Percentiles rank a stretch among this genome's conserved stretches.
Evolutionary conservation across 2,113 vertebrate species (phyloP).

Genomic region (Calyptomena viridis): DNA sequence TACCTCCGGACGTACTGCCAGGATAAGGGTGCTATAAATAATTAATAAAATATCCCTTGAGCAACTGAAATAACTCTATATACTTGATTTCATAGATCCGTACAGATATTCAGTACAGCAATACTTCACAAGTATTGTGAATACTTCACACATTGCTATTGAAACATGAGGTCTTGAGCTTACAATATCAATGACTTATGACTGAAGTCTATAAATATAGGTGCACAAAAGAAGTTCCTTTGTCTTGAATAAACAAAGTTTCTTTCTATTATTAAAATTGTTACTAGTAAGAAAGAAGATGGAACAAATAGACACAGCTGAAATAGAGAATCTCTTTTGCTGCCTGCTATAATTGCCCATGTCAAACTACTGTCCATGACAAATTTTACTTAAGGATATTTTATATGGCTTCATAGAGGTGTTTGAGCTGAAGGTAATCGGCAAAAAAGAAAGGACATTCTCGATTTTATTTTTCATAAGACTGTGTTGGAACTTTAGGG

Average conservation of each 20-base stretch:
- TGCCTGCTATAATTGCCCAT: not conserved
- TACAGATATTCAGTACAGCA: too few species aligned
- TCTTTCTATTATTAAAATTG: not conserved
- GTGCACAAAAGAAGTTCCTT: not conserved
- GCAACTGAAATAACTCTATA: not conserved
- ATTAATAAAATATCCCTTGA: not conserved
- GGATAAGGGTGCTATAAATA: not conserved
- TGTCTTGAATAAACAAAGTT: not conserved
- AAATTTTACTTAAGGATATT: not conserved
- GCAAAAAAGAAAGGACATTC: not conserved
- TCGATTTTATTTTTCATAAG: not conserved
- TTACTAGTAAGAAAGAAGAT: not conserved
- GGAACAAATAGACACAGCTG: not conserved
- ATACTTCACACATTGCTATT: not conserved
- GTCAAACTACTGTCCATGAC: not conserved
- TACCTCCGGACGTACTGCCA: not conserved
- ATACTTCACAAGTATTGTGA: too few species aligned
- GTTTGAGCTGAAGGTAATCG: not conserved
- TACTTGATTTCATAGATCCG: too few species aligned
- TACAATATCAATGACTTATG: not conserved
- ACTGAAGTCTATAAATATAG: not conserved
- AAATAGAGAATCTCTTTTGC: not conserved
- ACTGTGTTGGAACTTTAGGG: not conserved
- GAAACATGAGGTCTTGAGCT: not conserved
- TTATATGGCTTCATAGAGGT: not conserved